Evolutionary conservation across 2,797 vertebrate species (phyloP).

Genomic region (Ptychadena robeensis): DNA sequence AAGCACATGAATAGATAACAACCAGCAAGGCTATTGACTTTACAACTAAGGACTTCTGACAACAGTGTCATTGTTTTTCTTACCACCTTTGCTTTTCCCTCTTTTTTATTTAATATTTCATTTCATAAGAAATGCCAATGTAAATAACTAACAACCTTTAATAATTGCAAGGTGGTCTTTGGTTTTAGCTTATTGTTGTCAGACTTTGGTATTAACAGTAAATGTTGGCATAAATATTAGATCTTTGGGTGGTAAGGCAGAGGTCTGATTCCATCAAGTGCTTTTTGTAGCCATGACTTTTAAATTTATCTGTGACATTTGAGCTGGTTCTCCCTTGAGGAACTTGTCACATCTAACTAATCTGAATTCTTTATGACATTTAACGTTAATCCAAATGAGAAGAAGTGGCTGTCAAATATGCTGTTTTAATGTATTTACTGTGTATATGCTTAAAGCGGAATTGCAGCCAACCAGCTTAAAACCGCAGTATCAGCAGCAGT

Average conservation of each 20-base stretch:
- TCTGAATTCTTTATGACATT: conserved; percentile 52
- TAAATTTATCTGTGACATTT: conserved; percentile 42
- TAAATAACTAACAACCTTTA: conserved; percentile 15
- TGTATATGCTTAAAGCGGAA: neutral
- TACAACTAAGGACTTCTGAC: no score
- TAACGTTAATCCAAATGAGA: conserved; percentile 42
- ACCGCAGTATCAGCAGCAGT: no score
- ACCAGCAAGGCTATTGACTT: no score
- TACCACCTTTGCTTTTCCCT: no score
- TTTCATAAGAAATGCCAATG: conserved; percentile 24
- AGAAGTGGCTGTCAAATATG: neutral
- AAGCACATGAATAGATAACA: no score
- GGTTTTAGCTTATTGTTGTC: conserved; percentile 11
- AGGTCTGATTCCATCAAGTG: conserved; percentile 31
- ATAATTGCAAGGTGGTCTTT: conserved; percentile 24
- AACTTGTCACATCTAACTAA: conserved; percentile 49
- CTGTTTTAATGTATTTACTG: conserved; percentile 1
- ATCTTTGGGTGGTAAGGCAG: neutral
- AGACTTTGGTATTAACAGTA: conserved; percentile 21
- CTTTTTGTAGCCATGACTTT: conserved; percentile 27
- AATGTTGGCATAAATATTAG: conserved; percentile 37
- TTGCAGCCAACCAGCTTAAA: neutral
- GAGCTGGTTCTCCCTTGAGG: conserved; percentile 42
- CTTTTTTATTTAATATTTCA: neutral
- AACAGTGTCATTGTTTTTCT: no score